Evolutionary conservation across 2,113 vertebrate species (phyloP), one percentile per base, ranked within the genome.

Genomic region (zebrafish (Danio rerio)): DNA sequence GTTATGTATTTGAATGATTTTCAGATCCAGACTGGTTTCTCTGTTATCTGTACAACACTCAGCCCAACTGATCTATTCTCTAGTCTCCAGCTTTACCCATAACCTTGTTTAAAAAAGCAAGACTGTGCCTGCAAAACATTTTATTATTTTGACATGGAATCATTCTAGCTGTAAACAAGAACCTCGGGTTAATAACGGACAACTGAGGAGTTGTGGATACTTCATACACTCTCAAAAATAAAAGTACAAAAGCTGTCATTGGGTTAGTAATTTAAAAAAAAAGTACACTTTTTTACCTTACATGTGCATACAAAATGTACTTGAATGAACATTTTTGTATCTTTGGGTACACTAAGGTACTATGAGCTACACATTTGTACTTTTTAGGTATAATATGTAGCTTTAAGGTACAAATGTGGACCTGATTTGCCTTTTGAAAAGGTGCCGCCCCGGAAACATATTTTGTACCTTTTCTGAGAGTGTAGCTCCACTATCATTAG

Each of bases 161-260:
- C 69, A 83, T 80, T 78, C 58, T 31, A 49, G 68, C 9, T 21
- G 31, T 58, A 53, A 84, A 53, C 47, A 80, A 65, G 43, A 21
- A 4, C 65, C 42, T 21, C 62, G 18, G 55, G 18, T 45, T 80
- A 58, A 68, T 68, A 56, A 75, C 42, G 49, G n/a, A 1, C 47
- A 73, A 55, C 55, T 73, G 70, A 8, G n/a, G 16, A 7, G 10
- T 31, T 45, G 55, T 45, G 12, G 21, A 18, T 18, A 12, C 9
- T 78, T 40, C 7, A 62, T 71, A 11, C 31, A 52, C 49, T 9
- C 7, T 11, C 49, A 52, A 7, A 52, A 9, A 7, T 52, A 9
- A 52, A 52, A 52, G 7, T 52, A 9, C 11, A 52, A 9, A 9
- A 9, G 7, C 49, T 11, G 49, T 52, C 49, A 52, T 31, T 31